A percentile compares a stretch with the other conserved stretches of the same genome.
These are phyloP conservation scores for Noctua fimbriata DNA, from an alignment of 2,888 invertebrate species.

Conservation along the genomic window DNA sequence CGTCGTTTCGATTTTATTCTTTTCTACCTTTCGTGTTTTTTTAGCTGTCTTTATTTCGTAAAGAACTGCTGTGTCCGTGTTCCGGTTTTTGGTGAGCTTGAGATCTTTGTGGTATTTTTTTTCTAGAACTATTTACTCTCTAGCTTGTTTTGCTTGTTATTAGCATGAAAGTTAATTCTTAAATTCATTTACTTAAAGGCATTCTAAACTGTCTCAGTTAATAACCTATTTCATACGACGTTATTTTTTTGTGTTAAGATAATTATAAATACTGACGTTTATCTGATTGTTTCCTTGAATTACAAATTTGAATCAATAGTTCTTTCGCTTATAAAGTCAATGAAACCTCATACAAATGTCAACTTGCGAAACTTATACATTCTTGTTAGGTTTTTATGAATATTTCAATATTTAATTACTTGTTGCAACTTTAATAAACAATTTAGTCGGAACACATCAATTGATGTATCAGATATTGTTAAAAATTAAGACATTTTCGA, in stretches of 20 bases:
- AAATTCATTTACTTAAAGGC: background rate
- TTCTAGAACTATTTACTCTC: background rate
- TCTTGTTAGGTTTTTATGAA: background rate
- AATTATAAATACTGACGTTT: background rate
- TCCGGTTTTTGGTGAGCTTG: background rate
- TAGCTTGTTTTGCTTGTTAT: background rate
- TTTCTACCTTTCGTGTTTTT: slow-evolving; percentile 52
- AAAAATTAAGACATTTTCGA: background rate
- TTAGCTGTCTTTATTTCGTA: slow-evolving; percentile 46
- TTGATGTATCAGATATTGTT: background rate
- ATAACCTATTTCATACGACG: background rate
- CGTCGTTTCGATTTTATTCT: slow-evolving; percentile 67
- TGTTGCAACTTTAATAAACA: slow-evolving; percentile 4
- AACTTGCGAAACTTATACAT: slow-evolving; percentile 13
- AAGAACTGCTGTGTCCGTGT: background rate
- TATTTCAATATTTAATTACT: background rate
- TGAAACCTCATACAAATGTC: background rate
- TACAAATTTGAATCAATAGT: background rate
- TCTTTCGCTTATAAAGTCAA: background rate
- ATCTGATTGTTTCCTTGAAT: background rate
- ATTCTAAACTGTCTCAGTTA: background rate
- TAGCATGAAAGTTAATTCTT: background rate
- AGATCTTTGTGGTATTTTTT: background rate
- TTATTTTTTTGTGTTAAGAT: background rate
- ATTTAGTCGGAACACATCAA: background rate